A percentile compares a stretch with the other conserved stretches of the same genome.
Evolutionary conservation across 2,113 vertebrate species (phyloP).

Genomic region (Hippotragus niger): DNA sequence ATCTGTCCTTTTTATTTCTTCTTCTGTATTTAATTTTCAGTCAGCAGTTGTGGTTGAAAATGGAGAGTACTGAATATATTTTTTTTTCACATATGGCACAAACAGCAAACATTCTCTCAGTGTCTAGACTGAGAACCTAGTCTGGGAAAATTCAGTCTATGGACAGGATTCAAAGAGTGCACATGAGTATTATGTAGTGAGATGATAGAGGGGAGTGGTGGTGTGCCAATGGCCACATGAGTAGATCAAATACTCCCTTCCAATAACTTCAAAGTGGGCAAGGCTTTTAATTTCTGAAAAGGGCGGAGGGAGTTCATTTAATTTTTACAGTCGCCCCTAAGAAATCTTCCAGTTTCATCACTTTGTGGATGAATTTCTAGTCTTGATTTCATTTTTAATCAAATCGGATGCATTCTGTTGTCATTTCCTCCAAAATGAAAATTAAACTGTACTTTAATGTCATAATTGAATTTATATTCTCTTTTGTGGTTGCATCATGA

Average conservation of each 20-base stretch:
- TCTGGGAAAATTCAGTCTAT: background rate
- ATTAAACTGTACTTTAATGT: background rate
- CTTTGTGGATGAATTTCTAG: background rate
- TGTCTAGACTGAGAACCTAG: background rate
- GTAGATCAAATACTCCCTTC: background rate
- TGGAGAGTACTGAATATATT: background rate
- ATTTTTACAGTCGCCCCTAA: background rate
- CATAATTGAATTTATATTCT: background rate
- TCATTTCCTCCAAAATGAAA: constrained; percentile 9
- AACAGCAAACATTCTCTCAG: background rate
- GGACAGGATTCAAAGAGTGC: background rate
- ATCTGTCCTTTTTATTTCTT: background rate
- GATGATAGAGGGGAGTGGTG: background rate
- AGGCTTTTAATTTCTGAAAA: background rate
- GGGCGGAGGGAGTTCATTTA: background rate
- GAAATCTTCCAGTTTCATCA: background rate
- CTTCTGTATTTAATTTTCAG: background rate
- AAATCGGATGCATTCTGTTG: background rate
- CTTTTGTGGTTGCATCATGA: background rate
- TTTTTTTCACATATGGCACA: background rate
- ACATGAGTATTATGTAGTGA: background rate
- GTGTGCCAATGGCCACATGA: background rate
- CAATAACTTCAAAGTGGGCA: constrained; percentile 17
- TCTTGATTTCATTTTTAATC: constrained; percentile 18
- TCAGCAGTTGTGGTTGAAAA: background rate